phyloP scores from a whole-genome alignment of 2,113 vertebrate species.

The Ophiodon elongatus region DNA sequence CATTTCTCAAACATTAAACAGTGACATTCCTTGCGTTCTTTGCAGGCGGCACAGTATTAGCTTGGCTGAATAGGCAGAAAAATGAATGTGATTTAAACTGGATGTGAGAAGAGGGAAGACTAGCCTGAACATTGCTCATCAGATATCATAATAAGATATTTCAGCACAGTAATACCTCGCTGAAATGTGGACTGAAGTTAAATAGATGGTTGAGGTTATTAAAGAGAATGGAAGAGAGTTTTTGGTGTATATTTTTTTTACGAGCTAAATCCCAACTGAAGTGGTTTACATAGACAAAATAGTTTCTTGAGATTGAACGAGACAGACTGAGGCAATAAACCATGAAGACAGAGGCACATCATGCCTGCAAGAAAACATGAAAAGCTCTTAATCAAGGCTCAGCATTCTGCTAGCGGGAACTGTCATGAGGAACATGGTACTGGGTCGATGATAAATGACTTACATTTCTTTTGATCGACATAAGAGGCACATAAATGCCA shows the following conservation, averaged over 20 bases:
- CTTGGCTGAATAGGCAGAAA: not conserved
- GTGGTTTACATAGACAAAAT: not conserved
- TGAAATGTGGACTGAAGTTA: not conserved
- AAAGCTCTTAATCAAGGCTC: not conserved
- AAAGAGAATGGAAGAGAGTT: not conserved
- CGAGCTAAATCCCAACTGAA: not conserved
- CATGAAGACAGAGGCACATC: not conserved
- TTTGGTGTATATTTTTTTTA: not conserved
- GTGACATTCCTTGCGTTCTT: constrained; percentile 23
- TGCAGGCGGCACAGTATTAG: not conserved
- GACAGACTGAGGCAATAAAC: not conserved
- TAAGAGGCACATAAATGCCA: not conserved
- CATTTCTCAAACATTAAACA: constrained; percentile 12
- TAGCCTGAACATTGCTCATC: not conserved
- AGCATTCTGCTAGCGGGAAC: not conserved
- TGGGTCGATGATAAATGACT: not conserved
- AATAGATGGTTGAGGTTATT: not conserved
- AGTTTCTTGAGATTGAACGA: not conserved
- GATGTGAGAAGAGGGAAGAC: not conserved
- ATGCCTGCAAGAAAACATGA: not conserved
- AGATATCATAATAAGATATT: not conserved
- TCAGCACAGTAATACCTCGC: not conserved
- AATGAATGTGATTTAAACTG: constrained; percentile 19
- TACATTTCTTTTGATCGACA: not conserved
- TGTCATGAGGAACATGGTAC: not conserved